Base-by-base conservation (phyloP, 2,113 vertebrate species). In the Rhabdomys dilectus region DNA sequence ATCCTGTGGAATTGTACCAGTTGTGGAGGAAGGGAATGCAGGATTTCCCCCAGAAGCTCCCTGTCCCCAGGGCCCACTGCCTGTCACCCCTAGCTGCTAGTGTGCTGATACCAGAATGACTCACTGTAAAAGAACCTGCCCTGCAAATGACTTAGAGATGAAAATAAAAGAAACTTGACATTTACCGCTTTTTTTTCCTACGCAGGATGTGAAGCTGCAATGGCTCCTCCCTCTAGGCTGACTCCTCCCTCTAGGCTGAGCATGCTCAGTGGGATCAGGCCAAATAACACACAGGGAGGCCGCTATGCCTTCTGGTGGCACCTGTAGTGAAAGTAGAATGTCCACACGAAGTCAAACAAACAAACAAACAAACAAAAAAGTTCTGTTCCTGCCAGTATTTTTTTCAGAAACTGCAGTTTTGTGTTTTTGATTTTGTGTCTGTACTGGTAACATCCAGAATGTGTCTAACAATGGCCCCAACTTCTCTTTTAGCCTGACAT, bases 401-500 rank as follows among this genome's bases (percentile, higher is more conserved):
- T 98, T 98, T 97, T 97, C 81, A 97, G 93, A 97, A 94, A 91
- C 82, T 56, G 94, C 64, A 87, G 91, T 97, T 97, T 92, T 93
- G 91, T 96, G 97, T 98, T 62, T 92, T 75, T 84, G 45, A 91
- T 78, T 29, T 75, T 94, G 94, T 92, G 96, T 98, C 86, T 96
- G 96, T 97, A 97, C 97, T 96, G 97, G 62, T 96, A 96, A 97
- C 98, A 96, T 97, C 88, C 94, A 87, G 96, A 96, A 26, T 84
- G 31, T 88, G 87, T 88, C 93, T 93, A n/a, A 72, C 97, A 64
- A 60, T 62, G 21, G 29, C 96, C 93, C 97, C 96, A 56, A 98
- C 97, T 94, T 97, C 97, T 98, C 89, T 98, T 98, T 98, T 98
- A 98, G 97, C 97, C 97, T 92, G 96, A 88, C 8, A 89, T 97